A percentile compares a stretch with the other conserved stretches of the same genome.
These are phyloP conservation scores for Drosophila watanabei DNA, from an alignment of 1,140 invertebrate genomes.

Conservation along the genomic window DNA sequence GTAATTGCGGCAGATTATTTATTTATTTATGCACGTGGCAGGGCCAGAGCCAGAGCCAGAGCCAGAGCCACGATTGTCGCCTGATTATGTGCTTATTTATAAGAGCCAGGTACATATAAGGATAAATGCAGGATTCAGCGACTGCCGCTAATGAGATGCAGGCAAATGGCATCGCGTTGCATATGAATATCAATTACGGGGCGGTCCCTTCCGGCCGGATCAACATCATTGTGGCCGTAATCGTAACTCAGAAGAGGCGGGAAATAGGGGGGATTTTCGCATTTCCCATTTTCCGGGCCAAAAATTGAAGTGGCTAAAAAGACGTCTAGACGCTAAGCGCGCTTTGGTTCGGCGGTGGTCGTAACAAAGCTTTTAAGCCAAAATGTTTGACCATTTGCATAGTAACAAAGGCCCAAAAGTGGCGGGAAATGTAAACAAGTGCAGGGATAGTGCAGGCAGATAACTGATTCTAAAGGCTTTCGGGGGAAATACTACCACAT, in stretches of 20 bases:
- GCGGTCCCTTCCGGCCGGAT: conserved; percentile 26
- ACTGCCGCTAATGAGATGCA: conserved; percentile 75
- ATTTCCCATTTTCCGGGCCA: conserved; percentile 2
- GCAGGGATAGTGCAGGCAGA: conserved; percentile 21
- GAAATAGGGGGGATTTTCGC: not conserved
- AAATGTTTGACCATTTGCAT: conserved; percentile 54
- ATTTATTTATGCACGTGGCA: conserved; percentile 75
- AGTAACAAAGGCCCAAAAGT: conserved; percentile 29
- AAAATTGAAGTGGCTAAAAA: conserved; percentile 48
- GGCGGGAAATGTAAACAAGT: conserved; percentile 3
- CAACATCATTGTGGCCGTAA: conserved; percentile 35
- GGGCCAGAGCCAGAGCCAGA: conserved; percentile 1
- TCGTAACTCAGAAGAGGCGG: conserved; percentile 33
- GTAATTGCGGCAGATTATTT: conserved; percentile 82
- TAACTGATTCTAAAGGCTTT: conserved; percentile 17
- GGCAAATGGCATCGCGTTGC: conserved; percentile 51
- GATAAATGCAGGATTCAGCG: conserved; percentile 52
- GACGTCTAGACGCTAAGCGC: conserved; percentile 48
- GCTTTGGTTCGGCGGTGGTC: conserved; percentile 27
- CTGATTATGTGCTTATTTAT: conserved; percentile 83
- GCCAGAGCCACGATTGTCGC: conserved; percentile 60
- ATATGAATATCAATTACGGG: conserved; percentile 78
- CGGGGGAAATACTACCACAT: not conserved
- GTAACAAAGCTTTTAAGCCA: conserved; percentile 54
- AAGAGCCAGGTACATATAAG: conserved; percentile 55